These are phyloP conservation scores for Siniperca scherzeri DNA, from an alignment of 2,797 vertebrate species.

Conservation along the genomic window DNA sequence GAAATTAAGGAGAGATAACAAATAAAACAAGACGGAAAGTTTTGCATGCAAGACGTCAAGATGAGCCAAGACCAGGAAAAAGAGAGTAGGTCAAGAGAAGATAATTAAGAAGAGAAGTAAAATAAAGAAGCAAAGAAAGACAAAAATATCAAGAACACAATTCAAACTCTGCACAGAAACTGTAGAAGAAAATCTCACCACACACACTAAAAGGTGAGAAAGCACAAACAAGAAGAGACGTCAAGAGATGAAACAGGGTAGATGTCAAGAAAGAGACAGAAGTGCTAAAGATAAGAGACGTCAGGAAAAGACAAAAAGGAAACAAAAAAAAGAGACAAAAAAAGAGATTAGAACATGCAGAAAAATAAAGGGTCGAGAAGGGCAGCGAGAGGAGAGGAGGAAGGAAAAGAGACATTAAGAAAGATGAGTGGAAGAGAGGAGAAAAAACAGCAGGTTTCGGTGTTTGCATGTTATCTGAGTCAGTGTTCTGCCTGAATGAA, in stretches of 20 bases:
- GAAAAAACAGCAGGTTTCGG: slow-evolving; percentile 37
- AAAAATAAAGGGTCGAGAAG: neutral
- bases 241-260: slow-evolving; percentile 2
- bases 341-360: slow-evolving; percentile 10
- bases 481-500: slow-evolving; percentile 39
- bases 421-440: neutral
- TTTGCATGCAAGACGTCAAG: neutral
- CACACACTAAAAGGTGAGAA: neutral
- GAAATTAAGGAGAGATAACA: neutral
- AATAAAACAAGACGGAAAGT: neutral
- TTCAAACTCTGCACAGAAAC: neutral
- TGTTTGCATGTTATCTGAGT: slow-evolving; percentile 48
- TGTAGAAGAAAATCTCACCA: neutral
- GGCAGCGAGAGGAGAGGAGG: neutral
- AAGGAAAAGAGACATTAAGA: neutral
- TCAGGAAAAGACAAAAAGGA: slow-evolving; percentile 20
- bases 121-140: neutral
- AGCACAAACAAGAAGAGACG: slow-evolving; percentile 15
- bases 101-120: neutral
- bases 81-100: neutral
- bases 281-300: neutral
- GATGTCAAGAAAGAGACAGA: slow-evolving; percentile 1
- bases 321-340: neutral
- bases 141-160: neutral
- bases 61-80: neutral